Evolutionary conservation across 1,140 invertebrate species (phyloP).

Genomic region (Sinella curviseta): DNA sequence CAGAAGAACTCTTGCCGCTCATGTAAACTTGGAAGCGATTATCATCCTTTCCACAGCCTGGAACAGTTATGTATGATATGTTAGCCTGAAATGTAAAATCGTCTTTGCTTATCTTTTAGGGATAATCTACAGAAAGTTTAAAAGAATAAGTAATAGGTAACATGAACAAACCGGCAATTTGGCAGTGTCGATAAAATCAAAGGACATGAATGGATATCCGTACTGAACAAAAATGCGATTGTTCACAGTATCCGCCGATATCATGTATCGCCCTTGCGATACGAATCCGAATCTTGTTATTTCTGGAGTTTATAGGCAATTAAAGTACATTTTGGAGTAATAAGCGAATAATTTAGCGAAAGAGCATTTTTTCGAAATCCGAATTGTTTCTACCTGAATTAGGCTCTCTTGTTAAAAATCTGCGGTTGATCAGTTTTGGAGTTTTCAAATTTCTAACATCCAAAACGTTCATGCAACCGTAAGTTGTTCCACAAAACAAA

Average conservation of each 20-base stretch:
- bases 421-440: conserved; percentile 35
- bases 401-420: conserved; percentile 4
- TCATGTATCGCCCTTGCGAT: conserved; percentile 29
- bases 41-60: conserved; percentile 36
- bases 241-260: conserved; percentile 21
- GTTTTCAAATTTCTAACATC: conserved; percentile 37
- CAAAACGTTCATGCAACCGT: conserved; percentile 39
- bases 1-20: conserved; percentile 7
- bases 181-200: conserved; percentile 39
- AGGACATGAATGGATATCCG: conserved; percentile 36
- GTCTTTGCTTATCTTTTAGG: background rate
- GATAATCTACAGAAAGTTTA: too few species aligned
- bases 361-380: too few species aligned
- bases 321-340: background rate
- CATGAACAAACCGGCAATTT: conserved; percentile 25
- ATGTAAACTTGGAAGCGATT: conserved; percentile 43
- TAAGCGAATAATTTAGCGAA: too few species aligned
- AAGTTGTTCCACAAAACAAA: conserved; percentile 34
- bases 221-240: conserved; percentile 35
- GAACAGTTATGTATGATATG: conserved; percentile 38
- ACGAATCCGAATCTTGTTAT: conserved; percentile 34
- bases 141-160: too few species aligned
- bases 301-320: background rate
- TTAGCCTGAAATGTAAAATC: conserved; percentile 25
- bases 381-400: background rate